phyloP scores from a whole-genome alignment of 1,140 invertebrate genomes.

The Pogonomyrmex californicus region DNA sequence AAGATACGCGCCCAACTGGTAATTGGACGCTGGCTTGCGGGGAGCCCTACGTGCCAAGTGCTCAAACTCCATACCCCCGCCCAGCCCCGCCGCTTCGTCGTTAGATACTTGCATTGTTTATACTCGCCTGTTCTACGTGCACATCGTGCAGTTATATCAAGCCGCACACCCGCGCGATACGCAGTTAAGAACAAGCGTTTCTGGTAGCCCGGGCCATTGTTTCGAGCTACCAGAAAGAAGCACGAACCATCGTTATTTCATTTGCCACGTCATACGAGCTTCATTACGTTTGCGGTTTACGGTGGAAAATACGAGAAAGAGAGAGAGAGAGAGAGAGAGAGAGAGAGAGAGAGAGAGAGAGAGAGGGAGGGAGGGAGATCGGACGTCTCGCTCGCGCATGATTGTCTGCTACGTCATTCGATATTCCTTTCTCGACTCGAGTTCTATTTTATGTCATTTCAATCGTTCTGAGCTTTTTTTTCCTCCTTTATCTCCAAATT shows the following conservation, averaged over 20 bases:
- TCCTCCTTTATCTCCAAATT: background rate
- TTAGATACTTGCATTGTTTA: conserved; percentile 83
- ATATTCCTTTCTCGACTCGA: background rate
- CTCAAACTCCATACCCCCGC: conserved; percentile 78
- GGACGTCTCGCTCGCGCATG: background rate
- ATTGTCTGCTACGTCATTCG: background rate
- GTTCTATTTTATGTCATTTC: background rate
- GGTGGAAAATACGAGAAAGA: background rate
- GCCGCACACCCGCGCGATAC: conserved; percentile 55
- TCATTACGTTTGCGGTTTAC: conserved; percentile 26
- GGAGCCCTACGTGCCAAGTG: conserved; percentile 86
- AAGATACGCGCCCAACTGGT: conserved; percentile 84
- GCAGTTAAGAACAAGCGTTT: conserved; percentile 70
- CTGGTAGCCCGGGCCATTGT: conserved; percentile 59
- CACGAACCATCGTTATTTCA: conserved; percentile 38
- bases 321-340: too few relatives aligned
- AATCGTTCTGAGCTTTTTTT: background rate
- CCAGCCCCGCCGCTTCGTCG: background rate
- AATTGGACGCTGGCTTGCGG: conserved; percentile 84
- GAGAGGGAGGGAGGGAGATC: too few relatives aligned
- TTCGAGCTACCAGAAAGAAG: background rate
- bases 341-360: background rate
- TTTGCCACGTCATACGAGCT: conserved; percentile 31
- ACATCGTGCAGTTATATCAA: conserved; percentile 51
- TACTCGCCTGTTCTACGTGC: conserved; percentile 62